Conservation (phyloP, 2,888 invertebrate species). For the Belgica antarctica region DNA sequence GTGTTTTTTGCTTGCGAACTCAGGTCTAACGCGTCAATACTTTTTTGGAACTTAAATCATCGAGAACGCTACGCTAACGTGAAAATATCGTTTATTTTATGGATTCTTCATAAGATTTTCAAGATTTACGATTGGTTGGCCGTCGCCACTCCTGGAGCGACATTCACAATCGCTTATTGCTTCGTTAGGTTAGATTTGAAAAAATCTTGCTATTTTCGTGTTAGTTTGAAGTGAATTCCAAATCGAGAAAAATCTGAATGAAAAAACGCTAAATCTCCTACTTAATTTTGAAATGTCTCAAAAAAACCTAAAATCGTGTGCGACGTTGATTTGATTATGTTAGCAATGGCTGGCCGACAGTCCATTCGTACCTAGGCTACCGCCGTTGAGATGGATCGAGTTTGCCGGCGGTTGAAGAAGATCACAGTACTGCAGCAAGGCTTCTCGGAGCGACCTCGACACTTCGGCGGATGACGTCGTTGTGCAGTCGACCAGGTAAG, state of each 20-base stretch:
- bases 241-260: not conserved
- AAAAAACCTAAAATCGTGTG: conserved; percentile 32
- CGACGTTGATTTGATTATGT: conserved; percentile 8
- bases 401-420: conserved; percentile 66
- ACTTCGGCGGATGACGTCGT: conserved; percentile 78
- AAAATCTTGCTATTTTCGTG: conserved; percentile 12
- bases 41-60: no score
- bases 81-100: no score
- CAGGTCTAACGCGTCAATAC: no score
- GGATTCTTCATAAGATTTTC: no score
- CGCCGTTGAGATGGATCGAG: conserved; percentile 34
- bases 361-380: conserved; percentile 27
- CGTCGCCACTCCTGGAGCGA: no score
- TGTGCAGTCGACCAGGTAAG: conserved; percentile 81
- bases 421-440: conserved; percentile 83
- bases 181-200: conserved; percentile 6
- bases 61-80: no score
- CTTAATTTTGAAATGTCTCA: conserved; percentile 19
- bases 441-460: conserved; percentile 75
- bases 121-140: no score
- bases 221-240: not conserved
- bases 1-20: no score
- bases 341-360: conserved; percentile 42
- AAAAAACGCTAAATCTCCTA: conserved; percentile 16
- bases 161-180: no score